Evolutionary conservation across 37 sponge, comb jelly and placozoan genomes (phyloP).

Genomic region (Mnemiopsis leidyi): DNA sequence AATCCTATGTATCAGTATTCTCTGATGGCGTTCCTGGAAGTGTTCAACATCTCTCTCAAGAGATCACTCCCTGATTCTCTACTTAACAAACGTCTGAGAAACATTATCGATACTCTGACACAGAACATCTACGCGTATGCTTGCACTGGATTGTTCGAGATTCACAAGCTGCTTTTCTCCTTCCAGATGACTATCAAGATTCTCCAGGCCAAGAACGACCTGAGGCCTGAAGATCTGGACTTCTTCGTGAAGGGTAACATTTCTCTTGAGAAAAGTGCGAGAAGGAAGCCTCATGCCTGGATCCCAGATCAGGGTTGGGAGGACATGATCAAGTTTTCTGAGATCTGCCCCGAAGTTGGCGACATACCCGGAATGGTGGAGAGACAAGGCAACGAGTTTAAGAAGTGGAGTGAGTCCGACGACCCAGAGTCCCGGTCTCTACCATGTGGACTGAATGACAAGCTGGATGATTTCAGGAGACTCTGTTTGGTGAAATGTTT

Average conservation of each 20-base stretch:
- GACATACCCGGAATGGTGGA: slow-evolving; percentile 87
- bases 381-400: slow-evolving; percentile 81
- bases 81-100: slow-evolving; percentile 84
- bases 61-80: slow-evolving; percentile 89
- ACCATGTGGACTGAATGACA: slow-evolving; percentile 78
- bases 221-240: slow-evolving; percentile 88
- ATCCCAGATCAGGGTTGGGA: slow-evolving; percentile 99
- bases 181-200: slow-evolving; percentile 98
- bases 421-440: slow-evolving; percentile 83
- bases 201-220: slow-evolving; percentile 76
- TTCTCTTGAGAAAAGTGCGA: slow-evolving; percentile 89
- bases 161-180: slow-evolving; percentile 97
- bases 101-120: slow-evolving; percentile 94
- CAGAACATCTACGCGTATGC: slow-evolving; percentile 96
- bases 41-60: slow-evolving; percentile 88
- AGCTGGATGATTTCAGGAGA: slow-evolving; percentile 81
- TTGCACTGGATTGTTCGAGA: slow-evolving; percentile 98
- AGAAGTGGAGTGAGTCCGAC: slow-evolving; percentile 94
- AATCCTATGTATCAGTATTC: slow-evolving; percentile 99
- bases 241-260: slow-evolving; percentile 99
- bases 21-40: slow-evolving; percentile 86
- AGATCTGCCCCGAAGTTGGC: slow-evolving; percentile 78
- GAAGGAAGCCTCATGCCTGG: slow-evolving; percentile 89
- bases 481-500: slow-evolving; percentile 92
- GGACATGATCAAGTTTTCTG: slow-evolving; percentile 82